phyloP scores from a whole-genome alignment of 2,113 vertebrate genomes.

The Sminthopsis crassicaudata region DNA sequence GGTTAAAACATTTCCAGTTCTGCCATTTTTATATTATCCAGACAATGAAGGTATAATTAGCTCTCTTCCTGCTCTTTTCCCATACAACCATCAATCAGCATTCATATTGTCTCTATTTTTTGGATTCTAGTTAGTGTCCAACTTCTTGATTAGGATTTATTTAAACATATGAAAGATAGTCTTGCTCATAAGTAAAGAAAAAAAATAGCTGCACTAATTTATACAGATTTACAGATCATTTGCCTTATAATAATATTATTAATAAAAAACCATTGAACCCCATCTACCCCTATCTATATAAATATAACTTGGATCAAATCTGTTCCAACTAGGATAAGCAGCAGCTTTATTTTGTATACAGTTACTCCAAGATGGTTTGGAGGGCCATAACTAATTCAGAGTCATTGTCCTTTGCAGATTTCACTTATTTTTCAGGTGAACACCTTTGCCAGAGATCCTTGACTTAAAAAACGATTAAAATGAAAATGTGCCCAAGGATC shows the following conservation, averaged over 20 bases:
- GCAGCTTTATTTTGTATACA: neutral
- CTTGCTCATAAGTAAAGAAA: neutral
- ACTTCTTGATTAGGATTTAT: neutral
- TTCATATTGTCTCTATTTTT: neutral
- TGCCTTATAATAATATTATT: neutral
- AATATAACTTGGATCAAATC: neutral
- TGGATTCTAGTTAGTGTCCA: neutral
- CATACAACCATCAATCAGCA: conserved; percentile 34
- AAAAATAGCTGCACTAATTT: neutral
- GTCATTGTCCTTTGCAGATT: conserved; percentile 72
- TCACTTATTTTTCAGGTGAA: conserved; percentile 80
- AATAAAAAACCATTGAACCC: neutral
- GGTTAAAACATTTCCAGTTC: neutral
- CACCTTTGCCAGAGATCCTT: conserved; percentile 79
- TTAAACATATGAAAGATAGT: neutral
- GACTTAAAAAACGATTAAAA: conserved; percentile 84
- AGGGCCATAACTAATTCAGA: conserved; percentile 70
- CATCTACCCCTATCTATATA: neutral
- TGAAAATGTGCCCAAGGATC: conserved; percentile 79
- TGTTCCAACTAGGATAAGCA: neutral
- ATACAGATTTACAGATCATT: neutral
- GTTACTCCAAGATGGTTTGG: neutral
- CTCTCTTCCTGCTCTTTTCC: conserved; percentile 33
- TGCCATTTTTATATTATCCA: conserved; percentile 22
- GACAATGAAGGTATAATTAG: conserved; percentile 56